Percentiles rank a stretch among this genome's conserved stretches.
phyloP scores from a whole-genome alignment of 64 coral and sea anemone species.

The Stichodactyla helianthus region DNA sequence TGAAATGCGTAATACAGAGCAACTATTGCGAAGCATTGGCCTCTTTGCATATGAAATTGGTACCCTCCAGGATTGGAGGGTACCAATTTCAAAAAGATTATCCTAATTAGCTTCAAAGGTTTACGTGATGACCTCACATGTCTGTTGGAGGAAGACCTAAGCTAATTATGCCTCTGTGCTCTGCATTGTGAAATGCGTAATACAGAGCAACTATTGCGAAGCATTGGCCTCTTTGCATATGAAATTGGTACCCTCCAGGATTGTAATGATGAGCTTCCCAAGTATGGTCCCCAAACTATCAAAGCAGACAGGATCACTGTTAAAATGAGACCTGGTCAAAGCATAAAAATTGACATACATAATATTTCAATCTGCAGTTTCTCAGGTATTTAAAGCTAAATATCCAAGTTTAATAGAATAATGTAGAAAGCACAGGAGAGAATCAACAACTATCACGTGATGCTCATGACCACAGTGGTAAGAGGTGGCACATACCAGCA shows the following conservation, averaged over 20 bases:
- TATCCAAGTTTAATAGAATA: too few species aligned
- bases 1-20: neutral
- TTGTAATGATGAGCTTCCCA: neutral
- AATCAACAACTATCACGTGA: too few species aligned
- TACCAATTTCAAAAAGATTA: too few species aligned
- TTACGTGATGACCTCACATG: constrained; percentile 10
- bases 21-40: constrained; percentile 9
- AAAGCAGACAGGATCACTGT: constrained; percentile 10
- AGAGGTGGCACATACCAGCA: too few species aligned
- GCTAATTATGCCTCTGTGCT: constrained; percentile 21
- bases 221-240: constrained; percentile 25
- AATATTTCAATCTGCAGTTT: constrained; percentile 17
- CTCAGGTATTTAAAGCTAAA: constrained; percentile 5
- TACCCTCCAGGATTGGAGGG: constrained; percentile 16
- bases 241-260: constrained; percentile 29
- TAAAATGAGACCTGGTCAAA: constrained; percentile 18
- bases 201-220: neutral
- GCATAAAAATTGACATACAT: constrained; percentile 3
- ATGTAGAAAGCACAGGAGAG: too few species aligned
- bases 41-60: constrained; percentile 34
- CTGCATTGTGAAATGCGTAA: neutral
- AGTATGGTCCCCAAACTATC: constrained; percentile 12
- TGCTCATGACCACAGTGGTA: too few species aligned
- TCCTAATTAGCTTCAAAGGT: constrained; percentile 1
- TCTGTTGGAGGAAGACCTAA: constrained; percentile 16